Base-by-base conservation (phyloP, 1,140 invertebrate species). In the Drosophila mojavensis region DNA sequence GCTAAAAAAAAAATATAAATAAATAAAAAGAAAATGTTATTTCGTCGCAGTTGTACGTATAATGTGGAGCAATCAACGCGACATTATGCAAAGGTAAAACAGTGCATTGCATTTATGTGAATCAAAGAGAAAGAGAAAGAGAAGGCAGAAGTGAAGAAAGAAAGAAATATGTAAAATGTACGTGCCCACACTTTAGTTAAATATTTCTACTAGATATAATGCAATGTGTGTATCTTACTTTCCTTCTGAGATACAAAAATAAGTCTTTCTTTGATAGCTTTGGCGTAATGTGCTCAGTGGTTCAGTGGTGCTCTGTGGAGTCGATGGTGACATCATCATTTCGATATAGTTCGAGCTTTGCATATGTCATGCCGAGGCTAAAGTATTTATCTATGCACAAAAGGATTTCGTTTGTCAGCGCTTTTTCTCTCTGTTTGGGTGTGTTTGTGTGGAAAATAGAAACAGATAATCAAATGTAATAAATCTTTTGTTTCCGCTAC, bases 21-120 rank as follows among this genome's bases (percentile, higher is more conserved):
- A 24, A 24, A 24, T 9, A 13, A 2, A 1, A 43, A 30, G 26
- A 65, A 48, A 28, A 90, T 90, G 86, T 55, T 91, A 73, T 85
- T 88, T 60, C 88, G 88, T 63, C 88, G 88, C 78, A 81, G 88
- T 73, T 89, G 84, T 83, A 75, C 80, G 62, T 91, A 91, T 76
- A 88, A 91, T 81, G 88, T 91, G 89, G 81, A 91, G 74, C 80
- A 91, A 83, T 91, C 88, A 81, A 89, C 84, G 78, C 83, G 81
- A 78, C 83, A 84, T 79, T 91, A 89, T 91, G 83, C 80, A 88
- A 91, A 91, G 88, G 88, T 91, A 91, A 83, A 80, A 56, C 71
- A 88, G 69, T 78, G 78, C 78, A 66, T 59, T 73, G 73, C 63
- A 75, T 69, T 78, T 71, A 48, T 43, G 47, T 60, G 58, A 56